Conservation (phyloP, 2,797 vertebrate species). For the Jordanella pulchra region DNA sequence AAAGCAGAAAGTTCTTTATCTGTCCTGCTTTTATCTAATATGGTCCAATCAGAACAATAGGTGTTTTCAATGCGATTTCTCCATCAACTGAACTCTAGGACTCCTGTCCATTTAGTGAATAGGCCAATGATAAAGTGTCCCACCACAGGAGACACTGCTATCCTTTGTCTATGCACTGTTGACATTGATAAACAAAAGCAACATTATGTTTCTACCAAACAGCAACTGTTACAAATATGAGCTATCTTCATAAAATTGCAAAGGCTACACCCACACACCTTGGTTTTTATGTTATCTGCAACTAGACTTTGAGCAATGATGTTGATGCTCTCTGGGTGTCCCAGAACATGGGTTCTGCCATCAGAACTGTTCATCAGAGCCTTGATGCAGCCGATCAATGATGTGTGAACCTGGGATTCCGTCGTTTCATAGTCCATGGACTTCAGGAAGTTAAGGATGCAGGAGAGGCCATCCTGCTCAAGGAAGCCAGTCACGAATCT, state of each 20-base stretch:
- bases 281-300: constrained; percentile 94
- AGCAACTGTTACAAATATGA: not conserved
- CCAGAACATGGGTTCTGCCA: constrained; percentile 91
- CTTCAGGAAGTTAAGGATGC: constrained; percentile 92
- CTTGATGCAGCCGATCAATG: constrained; percentile 96
- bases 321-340: constrained; percentile 93
- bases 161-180: not conserved
- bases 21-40: not conserved
- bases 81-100: not conserved
- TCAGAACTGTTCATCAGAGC: constrained; percentile 98
- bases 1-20: constrained; percentile 1
- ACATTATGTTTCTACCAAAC: not conserved
- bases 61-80: not conserved
- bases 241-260: not conserved
- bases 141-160: not conserved
- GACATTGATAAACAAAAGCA: not conserved
- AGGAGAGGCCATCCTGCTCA: constrained; percentile 91
- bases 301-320: constrained; percentile 94
- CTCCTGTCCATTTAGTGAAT: not conserved
- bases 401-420: constrained; percentile 94
- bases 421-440: constrained; percentile 94
- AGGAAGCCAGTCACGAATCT: constrained; percentile 97
- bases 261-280: constrained; percentile 72
- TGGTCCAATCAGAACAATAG: not conserved
- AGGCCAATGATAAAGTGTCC: not conserved